These are phyloP conservation scores for Brenthis ino DNA, from an alignment of 2,888 invertebrate genomes.

Conservation along the genomic window DNA sequence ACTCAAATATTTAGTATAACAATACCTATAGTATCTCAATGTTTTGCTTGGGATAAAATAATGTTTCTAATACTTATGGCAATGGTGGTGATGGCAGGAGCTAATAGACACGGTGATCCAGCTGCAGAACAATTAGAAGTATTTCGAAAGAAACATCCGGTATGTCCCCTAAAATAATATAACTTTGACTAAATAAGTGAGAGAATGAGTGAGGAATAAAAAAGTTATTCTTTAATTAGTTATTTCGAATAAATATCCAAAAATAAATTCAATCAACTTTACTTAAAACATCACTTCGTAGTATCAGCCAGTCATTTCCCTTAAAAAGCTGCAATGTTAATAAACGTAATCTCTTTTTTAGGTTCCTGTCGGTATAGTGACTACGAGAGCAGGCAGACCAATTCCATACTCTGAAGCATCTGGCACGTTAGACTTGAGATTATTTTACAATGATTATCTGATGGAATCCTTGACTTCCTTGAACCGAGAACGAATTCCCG, in stretches of 20 bases:
- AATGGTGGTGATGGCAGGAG: background rate
- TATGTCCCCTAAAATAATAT: background rate
- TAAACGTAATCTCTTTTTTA: constrained; percentile 37
- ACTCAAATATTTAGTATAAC: too few species aligned
- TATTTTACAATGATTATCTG: constrained; percentile 63
- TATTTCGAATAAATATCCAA: constrained; percentile 76
- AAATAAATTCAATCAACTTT: constrained; percentile 86
- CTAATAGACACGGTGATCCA: background rate
- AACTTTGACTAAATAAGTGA: background rate
- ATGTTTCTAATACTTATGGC: background rate
- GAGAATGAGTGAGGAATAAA: background rate
- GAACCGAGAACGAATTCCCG: constrained; percentile 93
- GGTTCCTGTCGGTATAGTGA: constrained; percentile 57
- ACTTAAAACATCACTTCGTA: constrained; percentile 90
- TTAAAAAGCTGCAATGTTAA: background rate
- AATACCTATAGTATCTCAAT: too few species aligned
- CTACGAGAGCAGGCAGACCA: constrained; percentile 89
- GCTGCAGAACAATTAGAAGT: constrained; percentile 5
- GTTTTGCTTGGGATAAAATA: too few species aligned
- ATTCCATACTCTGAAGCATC: constrained; percentile 83
- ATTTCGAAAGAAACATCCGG: constrained; percentile 6
- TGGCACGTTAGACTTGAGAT: constrained; percentile 49
- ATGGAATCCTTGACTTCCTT: constrained; percentile 89
- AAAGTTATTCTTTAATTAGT: background rate
- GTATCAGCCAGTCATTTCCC: constrained; percentile 36